Conservation (phyloP, 2,113 vertebrate genomes). For the Azemiops feae region DNA sequence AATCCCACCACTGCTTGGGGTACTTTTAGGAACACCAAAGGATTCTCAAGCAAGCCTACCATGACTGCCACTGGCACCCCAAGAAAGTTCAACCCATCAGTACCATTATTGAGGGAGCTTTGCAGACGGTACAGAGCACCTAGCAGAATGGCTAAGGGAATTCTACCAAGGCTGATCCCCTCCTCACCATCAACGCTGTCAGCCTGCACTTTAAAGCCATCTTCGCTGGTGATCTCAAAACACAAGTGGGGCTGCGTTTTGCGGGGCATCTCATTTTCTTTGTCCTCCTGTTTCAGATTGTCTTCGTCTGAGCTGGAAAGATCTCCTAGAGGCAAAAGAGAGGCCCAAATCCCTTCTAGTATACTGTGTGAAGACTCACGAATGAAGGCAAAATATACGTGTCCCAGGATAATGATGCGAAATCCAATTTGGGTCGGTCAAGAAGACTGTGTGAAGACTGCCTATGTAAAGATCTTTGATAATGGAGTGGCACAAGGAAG, state of each 20-base stretch:
- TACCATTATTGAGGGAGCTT: not conserved
- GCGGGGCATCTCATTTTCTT: slow-evolving; percentile 69
- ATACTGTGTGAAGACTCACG: not conserved
- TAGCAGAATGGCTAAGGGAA: not conserved
- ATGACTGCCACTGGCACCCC: not conserved
- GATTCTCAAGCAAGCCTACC: not conserved
- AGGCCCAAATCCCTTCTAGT: not conserved
- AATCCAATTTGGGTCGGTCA: too few relatives aligned
- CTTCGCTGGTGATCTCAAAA: slow-evolving; percentile 86
- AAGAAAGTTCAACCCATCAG: too few relatives aligned
- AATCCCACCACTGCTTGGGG: too few relatives aligned
- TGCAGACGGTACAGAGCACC: too few relatives aligned
- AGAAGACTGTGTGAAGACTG: not conserved
- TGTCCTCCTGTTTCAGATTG: slow-evolving; percentile 67
- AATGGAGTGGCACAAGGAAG: not conserved
- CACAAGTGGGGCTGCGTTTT: slow-evolving; percentile 80
- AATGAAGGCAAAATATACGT: too few relatives aligned
- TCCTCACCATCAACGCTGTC: slow-evolving; percentile 85
- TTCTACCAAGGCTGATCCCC: too few relatives aligned
- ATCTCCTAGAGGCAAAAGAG: slow-evolving; percentile 45
- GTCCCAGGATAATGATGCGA: too few relatives aligned
- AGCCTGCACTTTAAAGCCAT: slow-evolving; percentile 84
- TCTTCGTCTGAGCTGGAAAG: slow-evolving; percentile 81
- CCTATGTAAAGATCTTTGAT: not conserved
- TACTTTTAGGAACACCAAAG: not conserved